These are phyloP conservation scores for Phalacrocorax brasilianus DNA, from an alignment of 2,113 vertebrate genomes.

Conservation along the genomic window DNA sequence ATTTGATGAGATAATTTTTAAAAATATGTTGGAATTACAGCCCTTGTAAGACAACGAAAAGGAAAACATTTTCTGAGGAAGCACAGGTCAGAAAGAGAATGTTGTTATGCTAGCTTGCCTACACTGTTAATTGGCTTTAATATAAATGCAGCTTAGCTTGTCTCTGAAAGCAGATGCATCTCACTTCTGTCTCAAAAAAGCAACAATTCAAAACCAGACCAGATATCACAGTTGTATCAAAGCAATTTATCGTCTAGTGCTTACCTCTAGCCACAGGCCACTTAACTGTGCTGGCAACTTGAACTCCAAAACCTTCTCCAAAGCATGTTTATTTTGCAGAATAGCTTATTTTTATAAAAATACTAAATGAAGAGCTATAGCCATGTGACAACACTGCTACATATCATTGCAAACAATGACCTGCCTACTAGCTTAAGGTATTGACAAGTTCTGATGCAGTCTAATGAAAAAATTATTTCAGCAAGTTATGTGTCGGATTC, in stretches of 20 bases:
- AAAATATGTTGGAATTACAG: neutral
- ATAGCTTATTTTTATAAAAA: neutral
- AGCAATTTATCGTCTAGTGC: neutral
- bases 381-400: neutral
- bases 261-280: neutral
- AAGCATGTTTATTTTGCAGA: neutral
- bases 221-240: neutral
- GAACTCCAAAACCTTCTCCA: neutral
- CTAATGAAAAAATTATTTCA: conserved; percentile 21
- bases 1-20: neutral
- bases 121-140: neutral
- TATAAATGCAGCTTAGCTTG: neutral
- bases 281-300: neutral
- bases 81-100: neutral
- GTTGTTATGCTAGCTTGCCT: neutral
- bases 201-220: neutral
- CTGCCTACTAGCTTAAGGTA: neutral
- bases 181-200: neutral
- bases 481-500: neutral
- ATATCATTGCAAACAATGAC: neutral
- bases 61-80: neutral
- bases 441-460: neutral
- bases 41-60: neutral
- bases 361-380: neutral
- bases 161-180: neutral